phyloP scores from a whole-genome alignment of 2,888 invertebrate genomes.

The Rugalucina vietnamica region DNA sequence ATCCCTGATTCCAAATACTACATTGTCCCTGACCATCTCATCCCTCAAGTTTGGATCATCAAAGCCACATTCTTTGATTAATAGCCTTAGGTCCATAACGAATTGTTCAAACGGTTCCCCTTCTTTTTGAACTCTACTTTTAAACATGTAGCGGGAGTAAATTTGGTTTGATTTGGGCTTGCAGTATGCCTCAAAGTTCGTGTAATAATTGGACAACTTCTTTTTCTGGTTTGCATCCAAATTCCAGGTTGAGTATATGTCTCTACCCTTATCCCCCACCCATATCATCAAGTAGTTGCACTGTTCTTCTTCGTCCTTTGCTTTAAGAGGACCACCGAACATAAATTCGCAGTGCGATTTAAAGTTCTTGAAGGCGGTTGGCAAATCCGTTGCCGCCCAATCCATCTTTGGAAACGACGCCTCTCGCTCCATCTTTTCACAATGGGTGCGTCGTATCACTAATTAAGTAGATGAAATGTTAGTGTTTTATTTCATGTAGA shows the following conservation, averaged over 20 bases:
- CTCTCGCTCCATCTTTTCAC: neutral
- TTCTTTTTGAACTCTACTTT: constrained; percentile 37
- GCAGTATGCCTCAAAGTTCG: constrained; percentile 35
- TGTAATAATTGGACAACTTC: constrained; percentile 12
- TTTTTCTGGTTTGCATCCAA: constrained; percentile 28
- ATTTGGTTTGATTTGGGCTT: constrained; percentile 49
- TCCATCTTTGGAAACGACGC: neutral
- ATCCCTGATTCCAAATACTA: constrained; percentile 30
- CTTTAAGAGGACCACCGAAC: constrained; percentile 54
- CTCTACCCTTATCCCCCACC: constrained; percentile 54
- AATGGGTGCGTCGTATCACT: neutral
- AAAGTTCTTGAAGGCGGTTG: constrained; percentile 46
- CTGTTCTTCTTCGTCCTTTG: constrained; percentile 39
- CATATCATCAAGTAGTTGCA: constrained; percentile 55
- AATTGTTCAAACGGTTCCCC: constrained; percentile 56
- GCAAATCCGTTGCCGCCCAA: constrained; percentile 19
- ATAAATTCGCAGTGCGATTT: constrained; percentile 40
- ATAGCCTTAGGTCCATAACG: constrained; percentile 50
- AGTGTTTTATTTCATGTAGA: no score
- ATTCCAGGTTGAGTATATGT: constrained; percentile 44
- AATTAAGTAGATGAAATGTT: no score
- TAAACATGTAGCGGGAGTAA: constrained; percentile 53
- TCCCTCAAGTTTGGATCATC: neutral
- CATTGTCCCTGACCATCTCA: neutral
- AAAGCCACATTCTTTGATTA: constrained; percentile 58